Evolutionary conservation across 2,797 vertebrate species (phyloP).

Genomic region (Presbytis comata): DNA sequence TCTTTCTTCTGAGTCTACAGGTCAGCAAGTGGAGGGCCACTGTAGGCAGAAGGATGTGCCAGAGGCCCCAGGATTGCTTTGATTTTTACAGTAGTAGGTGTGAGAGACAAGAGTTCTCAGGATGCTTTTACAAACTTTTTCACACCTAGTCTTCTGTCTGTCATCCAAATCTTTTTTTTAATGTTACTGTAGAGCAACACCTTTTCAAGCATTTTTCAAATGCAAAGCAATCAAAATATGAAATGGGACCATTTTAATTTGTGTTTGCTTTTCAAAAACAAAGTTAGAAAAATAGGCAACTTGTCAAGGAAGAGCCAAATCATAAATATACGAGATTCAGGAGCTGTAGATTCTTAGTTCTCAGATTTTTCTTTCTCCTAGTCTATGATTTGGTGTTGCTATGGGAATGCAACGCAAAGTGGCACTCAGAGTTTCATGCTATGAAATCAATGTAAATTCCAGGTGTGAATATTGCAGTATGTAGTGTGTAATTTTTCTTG

Average conservation of each 20-base stretch:
- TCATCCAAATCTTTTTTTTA: background rate
- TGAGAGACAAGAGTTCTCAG: background rate
- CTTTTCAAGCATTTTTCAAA: background rate
- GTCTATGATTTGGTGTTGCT: conserved; percentile 72
- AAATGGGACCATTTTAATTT: background rate
- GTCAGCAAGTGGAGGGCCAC: background rate
- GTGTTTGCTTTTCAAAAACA: conserved; percentile 44
- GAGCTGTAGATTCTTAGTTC: conserved; percentile 11
- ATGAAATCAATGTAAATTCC: conserved; percentile 72
- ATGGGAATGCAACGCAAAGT: conserved; percentile 71
- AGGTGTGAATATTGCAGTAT: conserved; percentile 71
- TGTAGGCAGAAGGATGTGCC: background rate
- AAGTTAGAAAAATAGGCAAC: background rate
- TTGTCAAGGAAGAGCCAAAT: conserved; percentile 22
- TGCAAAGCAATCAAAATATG: conserved; percentile 33
- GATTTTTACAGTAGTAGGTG: background rate
- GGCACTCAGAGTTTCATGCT: conserved; percentile 55
- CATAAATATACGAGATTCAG: conserved; percentile 22
- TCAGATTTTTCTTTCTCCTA: background rate
- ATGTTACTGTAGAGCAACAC: background rate
- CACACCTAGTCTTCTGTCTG: background rate
- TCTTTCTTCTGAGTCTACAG: background rate
- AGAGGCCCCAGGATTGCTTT: background rate
- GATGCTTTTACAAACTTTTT: background rate
- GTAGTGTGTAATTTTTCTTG: conserved; percentile 76